These are phyloP conservation scores for Phrynosoma platyrhinos DNA, from an alignment of 2,113 vertebrate genomes.

Conservation along the genomic window DNA sequence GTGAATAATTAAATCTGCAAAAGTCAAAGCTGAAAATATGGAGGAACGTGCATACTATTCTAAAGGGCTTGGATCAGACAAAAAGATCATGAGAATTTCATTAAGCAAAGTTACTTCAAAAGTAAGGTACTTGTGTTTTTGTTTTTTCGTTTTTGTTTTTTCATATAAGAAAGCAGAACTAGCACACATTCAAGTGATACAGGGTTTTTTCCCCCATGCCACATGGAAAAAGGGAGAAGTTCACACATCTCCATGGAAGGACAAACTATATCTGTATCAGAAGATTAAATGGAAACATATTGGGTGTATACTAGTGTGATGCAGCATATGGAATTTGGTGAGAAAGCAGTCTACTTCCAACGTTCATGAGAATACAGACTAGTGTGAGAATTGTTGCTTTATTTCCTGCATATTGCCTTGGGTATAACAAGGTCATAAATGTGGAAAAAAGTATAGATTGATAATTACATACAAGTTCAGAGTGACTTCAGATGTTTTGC, in stretches of 20 bases:
- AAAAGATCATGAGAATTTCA: too few species aligned
- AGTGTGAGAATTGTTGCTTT: background rate
- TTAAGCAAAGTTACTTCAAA: background rate
- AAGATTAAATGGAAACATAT: background rate
- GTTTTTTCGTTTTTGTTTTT: background rate
- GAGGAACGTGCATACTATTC: too few species aligned
- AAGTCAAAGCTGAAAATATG: too few species aligned
- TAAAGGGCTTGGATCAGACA: too few species aligned
- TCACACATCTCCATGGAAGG: background rate
- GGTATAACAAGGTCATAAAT: background rate
- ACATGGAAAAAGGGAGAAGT: background rate
- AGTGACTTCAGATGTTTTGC: background rate
- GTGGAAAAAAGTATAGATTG: constrained; percentile 16
- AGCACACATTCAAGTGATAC: background rate
- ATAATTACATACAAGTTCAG: constrained; percentile 6
- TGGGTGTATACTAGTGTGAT: background rate
- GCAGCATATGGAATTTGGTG: background rate
- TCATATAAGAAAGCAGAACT: background rate
- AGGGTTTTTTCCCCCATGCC: too few species aligned
- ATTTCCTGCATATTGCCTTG: constrained; percentile 15
- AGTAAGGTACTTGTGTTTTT: too few species aligned
- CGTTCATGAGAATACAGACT: background rate
- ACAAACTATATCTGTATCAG: background rate
- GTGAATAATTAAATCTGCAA: too few species aligned
- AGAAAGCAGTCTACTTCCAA: background rate